Base-by-base conservation (phyloP, 1,140 invertebrate genomes). In the Drosophila ficusphila region DNA sequence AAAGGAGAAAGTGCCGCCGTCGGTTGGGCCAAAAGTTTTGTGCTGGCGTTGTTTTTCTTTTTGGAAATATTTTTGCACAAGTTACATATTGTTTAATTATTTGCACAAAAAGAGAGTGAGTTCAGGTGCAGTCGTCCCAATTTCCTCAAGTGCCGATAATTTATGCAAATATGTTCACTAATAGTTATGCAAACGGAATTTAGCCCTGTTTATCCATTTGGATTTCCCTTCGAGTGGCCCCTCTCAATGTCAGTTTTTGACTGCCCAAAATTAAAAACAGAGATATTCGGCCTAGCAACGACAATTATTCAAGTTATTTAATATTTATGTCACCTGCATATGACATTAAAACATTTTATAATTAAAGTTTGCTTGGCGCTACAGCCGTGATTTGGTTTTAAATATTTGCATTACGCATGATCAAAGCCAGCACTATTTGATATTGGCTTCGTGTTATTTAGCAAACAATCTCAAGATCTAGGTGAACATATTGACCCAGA, bases 81-180 rank as follows among this genome's bases (percentile, higher is more conserved):
- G 70, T 73, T 73, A 74, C 70, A 74, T 74, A 64, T 74, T 74
- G 71, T 74, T 74, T 64, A 74, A 74, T 74, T 75, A 65, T 75
- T 75, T 75, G 70, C 60, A 57, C 71, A 75, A 65, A 65, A 74
- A 74, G 71, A 74, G 71, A 74, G 69, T 73, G 71, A 51, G 48
- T 34, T 65, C 71, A 42, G 58, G 54, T 72, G 69, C 69, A 73
- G 69, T 62, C 47, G 57, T 73, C 42, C 70, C 70, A 75, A 51
- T 75, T 75, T 75, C 31, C 34, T 65, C 51, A 74, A 74, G 71
- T 75, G 71, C 47, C 42, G 70, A 75, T 75, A 65, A 74, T 74
- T 74, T 57, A 65, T 51, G 69, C 60, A 75, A 75, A 75, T 74
- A 74, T 74, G 58, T 49, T 38, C 41, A 47, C 51, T 46, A 74